Evolutionary conservation across 2,797 vertebrate species (phyloP), one percentile per base, ranked within the genome.

Genomic region (Etheostoma nigrum): DNA sequence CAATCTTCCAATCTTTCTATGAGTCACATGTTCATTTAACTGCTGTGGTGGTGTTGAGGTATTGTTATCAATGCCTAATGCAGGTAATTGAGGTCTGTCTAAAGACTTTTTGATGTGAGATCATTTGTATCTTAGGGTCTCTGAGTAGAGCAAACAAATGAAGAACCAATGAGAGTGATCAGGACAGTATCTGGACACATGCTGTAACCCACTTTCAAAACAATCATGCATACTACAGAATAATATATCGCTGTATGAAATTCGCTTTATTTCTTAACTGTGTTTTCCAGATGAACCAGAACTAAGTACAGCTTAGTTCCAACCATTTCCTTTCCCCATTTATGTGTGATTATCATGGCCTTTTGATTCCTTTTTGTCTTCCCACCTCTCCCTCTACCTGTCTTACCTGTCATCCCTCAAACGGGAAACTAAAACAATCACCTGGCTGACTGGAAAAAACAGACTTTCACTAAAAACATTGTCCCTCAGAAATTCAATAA

Each of bases 81-180:
- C n/a, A 40, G 21, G 9, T 47, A 19, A 52, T n/a, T 62, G 40
- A 25, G 15, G 3, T 40, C 1, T 45, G 25, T 42, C 11, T 16
- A 71, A 27, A 23, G 13, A 48, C 16, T 21, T 33, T 48, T 16
- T 30, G 30, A 30, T 30, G 30, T 30, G 30, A 30, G 30, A 30
- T 30, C 30, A 30, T 30, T 68, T 21, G 23, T 59, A 19, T 45
- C 8, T 21, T 15, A 52, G 54, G 64, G 30, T 76, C 21, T 47
- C 60, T 63, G 45, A 82, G 5, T 48, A 76, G 25, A 73, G 57
- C 25, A 65, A 23, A 25, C 13, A 69, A 60, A 79, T 77, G 25
- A 85, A 81, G 45, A 82, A 81, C 6, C 86, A 83, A 77, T 33
- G 40, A 67, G 4, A 88, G 85, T 42, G 8, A 61, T 42, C 75